Base-by-base conservation (phyloP, 2,888 invertebrate species). In the Dryobotodes eremita region DNA sequence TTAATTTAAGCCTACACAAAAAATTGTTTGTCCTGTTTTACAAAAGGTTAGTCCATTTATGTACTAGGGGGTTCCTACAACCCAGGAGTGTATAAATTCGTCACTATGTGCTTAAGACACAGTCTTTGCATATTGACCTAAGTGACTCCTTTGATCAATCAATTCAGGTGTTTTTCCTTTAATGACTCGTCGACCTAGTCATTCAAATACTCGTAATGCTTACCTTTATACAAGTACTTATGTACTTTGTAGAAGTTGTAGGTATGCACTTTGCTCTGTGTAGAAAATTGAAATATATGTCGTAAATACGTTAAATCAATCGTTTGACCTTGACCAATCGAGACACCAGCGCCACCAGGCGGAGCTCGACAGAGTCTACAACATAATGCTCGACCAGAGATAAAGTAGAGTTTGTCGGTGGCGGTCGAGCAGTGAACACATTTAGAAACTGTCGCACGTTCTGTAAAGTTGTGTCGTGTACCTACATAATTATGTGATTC, bases 11-110 rank as follows among this genome's bases (percentile, higher is more conserved):
- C 36, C 31, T n/a, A 31, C 20, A 26, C 20, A 42, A 20, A n/a
- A 80, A 72, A 65, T 31, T 0, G 1, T 71, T 31, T 26, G 6
- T 17, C 42, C 31, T 81, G n/a, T n/a, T 55, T 71, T 23, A n/a
- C 11, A 20, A 23, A 61, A 48, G 13, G 15, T 6, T 17, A 36
- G 50, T 31, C 7, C 20, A 31, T 69, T 68, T 31, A 17, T 15
- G 62, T 57, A 80, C 23, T 50, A 20, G 71, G 84, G 71, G 10
- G 68, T 71, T 84, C 53, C 72, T 61, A 31, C 8, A 17, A 15
- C 6, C 15, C 50, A 77, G 50, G 17, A 46, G 17, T n/a, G 11
- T 20, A 48, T 55, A 26, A 11, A 62, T 71, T 50, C 23, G 62
- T 82, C 50, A 79, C 7, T 46, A 15, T 13, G 15, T 42, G 61